Conservation (phyloP, 2,888 invertebrate species). For the Hoplodrina blanda region DNA sequence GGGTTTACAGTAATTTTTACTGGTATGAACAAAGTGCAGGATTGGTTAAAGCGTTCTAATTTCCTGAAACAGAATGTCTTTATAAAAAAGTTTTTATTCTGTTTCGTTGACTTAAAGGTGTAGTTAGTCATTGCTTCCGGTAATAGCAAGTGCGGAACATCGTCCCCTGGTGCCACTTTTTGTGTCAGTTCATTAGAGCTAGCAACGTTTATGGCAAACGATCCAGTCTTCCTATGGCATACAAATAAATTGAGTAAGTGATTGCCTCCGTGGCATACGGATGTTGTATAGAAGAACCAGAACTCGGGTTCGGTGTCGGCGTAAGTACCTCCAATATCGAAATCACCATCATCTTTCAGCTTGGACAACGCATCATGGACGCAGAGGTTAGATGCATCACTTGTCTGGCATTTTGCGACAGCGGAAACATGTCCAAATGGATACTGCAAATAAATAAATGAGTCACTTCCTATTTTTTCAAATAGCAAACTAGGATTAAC, state of each 20-base stretch:
- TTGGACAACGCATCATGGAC: constrained; percentile 74
- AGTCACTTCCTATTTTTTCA: no score
- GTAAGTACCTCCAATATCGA: constrained; percentile 84
- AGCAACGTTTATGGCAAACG: constrained; percentile 74
- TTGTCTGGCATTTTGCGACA: constrained; percentile 72
- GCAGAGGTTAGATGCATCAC: constrained; percentile 73
- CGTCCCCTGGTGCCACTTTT: constrained; percentile 37
- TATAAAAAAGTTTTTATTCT: constrained; percentile 75
- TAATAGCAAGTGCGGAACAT: constrained; percentile 56
- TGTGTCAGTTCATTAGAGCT: constrained; percentile 64
- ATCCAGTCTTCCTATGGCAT: constrained; percentile 73
- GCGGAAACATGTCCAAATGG: constrained; percentile 68
- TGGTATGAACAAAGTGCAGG: constrained; percentile 75
- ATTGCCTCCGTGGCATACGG: constrained; percentile 73
- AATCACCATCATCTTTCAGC: constrained; percentile 68
- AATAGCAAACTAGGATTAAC: no score
- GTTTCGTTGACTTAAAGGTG: constrained; percentile 69
- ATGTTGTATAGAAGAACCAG: constrained; percentile 82
- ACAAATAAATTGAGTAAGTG: constrained; percentile 81
- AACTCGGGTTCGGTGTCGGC: constrained; percentile 72
- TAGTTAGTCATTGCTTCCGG: constrained; percentile 65
- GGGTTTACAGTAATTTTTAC: constrained; percentile 72
- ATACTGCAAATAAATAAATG: constrained; percentile 66
- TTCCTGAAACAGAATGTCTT: constrained; percentile 76
- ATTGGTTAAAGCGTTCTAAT: constrained; percentile 59